Evolutionary conservation across 2,797 vertebrate genomes (phyloP), one percentile per base, ranked within the genome.

Genomic region (Emydoidea blandingii): DNA sequence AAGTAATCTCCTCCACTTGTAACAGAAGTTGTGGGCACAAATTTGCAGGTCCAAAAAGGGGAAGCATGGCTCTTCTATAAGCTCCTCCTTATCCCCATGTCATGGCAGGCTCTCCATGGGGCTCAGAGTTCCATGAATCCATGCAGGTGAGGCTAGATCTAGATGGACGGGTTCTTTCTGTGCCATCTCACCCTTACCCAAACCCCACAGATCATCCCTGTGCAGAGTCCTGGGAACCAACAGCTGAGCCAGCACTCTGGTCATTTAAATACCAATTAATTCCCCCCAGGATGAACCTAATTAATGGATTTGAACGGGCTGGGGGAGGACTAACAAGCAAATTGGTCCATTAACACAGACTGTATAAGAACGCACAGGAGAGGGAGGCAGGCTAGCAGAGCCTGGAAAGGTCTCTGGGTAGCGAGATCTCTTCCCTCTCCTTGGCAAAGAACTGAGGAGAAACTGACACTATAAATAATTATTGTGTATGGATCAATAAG

Each of bases 41-140:
- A 83, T 6, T 49, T n/a, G 1, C 8, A 11, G 1, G 41, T 72
- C 4, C 10, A 53, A 37, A 92, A 79, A 6, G 4, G 1, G 1
- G 44, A 18, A 52, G 3, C 16, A 50, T 19, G 31, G 74, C 49
- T 57, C 49, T 84, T 31, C 72, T 88, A 3, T 34, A 57, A 49
- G 1, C 19, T 88, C 12, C 2, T 89, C n/a, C 82, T 94, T 47
- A 86, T 23, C 16, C 2, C 5, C 65, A 34, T 47, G 14, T 47
- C 53, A 52, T 27, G 19, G 25, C 8, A 81, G 68, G 15, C 14
- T 5, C 44, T 56, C 79, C 57, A 34, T 0, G 0, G 2, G 2
- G 3, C 6, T 86, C 19, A 94, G 3, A 79, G 23, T 72, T 50
- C 47, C 44, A 25, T 54, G 49, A 27, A 68, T 8, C 31, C 37